Percentiles rank a stretch among this genome's conserved stretches.
Conservation (phyloP, 2,113 vertebrate species). For the Zosterops pallidus region DNA sequence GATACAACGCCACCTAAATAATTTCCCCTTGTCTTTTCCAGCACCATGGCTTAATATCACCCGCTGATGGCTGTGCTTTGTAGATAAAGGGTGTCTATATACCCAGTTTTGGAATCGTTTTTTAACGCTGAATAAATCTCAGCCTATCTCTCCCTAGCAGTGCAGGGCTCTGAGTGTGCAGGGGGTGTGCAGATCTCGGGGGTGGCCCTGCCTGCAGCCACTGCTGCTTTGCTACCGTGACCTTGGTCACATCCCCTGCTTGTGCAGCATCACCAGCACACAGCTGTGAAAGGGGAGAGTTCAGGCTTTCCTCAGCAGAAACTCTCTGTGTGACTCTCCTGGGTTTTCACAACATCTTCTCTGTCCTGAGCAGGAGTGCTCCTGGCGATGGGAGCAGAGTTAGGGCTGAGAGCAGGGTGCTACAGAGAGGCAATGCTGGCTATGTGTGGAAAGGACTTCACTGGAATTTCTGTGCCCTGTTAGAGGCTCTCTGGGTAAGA, state of each 20-base stretch:
- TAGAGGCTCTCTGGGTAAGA: background rate
- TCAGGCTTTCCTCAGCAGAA: background rate
- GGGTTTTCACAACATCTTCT: background rate
- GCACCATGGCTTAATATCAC: background rate
- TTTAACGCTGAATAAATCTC: background rate
- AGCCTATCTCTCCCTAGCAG: background rate
- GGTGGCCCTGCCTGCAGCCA: background rate
- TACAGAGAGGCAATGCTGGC: background rate
- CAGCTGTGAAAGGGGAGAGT: background rate
- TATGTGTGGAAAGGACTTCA: background rate
- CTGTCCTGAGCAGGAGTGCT: background rate
- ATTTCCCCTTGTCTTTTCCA: slow-evolving; percentile 28
- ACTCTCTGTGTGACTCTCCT: background rate
- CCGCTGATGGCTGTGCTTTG: background rate
- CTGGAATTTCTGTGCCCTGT: background rate
- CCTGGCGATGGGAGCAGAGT: background rate
- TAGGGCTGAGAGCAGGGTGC: background rate
- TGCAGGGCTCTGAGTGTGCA: background rate
- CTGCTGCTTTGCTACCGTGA: background rate
- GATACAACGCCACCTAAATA: background rate
- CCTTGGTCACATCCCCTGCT: background rate
- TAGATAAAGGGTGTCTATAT: background rate
- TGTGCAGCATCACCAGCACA: background rate
- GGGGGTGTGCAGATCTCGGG: background rate
- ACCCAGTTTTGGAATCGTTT: background rate